Evolutionary conservation across 2,888 invertebrate species (phyloP), one percentile per base, ranked within the genome.

Genomic region (Odontothrips loti): DNA sequence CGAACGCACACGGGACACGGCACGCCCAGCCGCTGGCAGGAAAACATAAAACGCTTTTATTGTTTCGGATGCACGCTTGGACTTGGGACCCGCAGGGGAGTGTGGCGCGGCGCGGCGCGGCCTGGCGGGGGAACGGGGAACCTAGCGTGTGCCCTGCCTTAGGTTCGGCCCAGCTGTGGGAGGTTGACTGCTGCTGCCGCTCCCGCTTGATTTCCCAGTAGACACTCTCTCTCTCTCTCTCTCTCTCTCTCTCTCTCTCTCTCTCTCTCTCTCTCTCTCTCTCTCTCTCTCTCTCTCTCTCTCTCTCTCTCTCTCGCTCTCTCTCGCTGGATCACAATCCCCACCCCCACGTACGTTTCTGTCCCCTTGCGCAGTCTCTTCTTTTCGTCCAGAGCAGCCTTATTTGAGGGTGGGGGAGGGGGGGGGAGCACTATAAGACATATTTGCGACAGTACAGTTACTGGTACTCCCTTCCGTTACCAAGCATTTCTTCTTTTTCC

Each of bases 121-220:
- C 63, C 63, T 23, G 68, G 68, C 68, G 11, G n/a, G 23, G 68
- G 68, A 3, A 23, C 68, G 11, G 23, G 51, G 15, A n/a, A 12
- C 51, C 17, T 17, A 6, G 51, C 58, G 20, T 15, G 58, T 2
- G 15, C 58, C 15, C 15, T 58, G 58, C 58, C 58, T 43, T 43
- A 43, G 34, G 34, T 43, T 43, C 58, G 58, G 20, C 58, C 58
- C 68, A 75, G 68, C 68, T 27, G 58, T 20, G 58, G 20, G 58
- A 58, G 68, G 68, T 27, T 75, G 68, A 75, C 68, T 75, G 68
- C 68, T n/a, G n/a, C 23, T 27, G 23, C 68, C 68, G 68, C 68
- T 75, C 23, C 68, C n/a, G n/a, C 68, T 27, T 75, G 68, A 75
- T 75, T 75, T 75, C 68, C 68, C 68, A 75, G 68, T 27, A 75